These are phyloP conservation scores for Lepas anatifera DNA, from an alignment of 2,888 invertebrate species.

Conservation along the genomic window DNA sequence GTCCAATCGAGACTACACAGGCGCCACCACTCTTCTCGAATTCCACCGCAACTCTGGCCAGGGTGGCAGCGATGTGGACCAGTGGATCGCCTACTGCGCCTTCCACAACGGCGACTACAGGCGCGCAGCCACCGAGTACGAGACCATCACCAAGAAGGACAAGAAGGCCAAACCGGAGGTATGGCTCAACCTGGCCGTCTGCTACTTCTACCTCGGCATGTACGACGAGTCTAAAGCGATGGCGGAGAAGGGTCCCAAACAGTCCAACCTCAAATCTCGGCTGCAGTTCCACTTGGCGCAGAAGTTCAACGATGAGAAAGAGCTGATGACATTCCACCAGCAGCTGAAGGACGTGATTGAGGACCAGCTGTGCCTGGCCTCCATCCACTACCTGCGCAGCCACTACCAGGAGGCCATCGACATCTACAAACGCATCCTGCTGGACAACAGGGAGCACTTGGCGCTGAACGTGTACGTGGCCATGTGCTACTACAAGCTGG, in stretches of 20 bases:
- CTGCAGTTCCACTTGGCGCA: conserved; percentile 86
- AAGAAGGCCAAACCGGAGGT: conserved; percentile 45
- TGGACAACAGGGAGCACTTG: conserved; percentile 80
- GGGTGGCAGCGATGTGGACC: conserved; percentile 44
- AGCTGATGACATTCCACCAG: conserved; percentile 69
- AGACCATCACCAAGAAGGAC: conserved; percentile 36
- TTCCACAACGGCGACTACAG: conserved; percentile 93
- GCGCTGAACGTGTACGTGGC: conserved; percentile 96
- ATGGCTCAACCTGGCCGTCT: conserved; percentile 73
- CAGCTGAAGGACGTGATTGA: conserved; percentile 75
- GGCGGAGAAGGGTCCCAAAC: background rate
- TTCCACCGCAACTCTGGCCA: conserved; percentile 44
- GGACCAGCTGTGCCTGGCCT: conserved; percentile 89
- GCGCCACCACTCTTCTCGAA: conserved; percentile 84
- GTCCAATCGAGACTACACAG: conserved; percentile 79
- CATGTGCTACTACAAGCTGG: conserved; percentile 93
- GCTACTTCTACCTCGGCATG: conserved; percentile 88
- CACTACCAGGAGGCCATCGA: conserved; percentile 99
- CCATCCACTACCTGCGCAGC: conserved; percentile 87
- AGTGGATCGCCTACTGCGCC: conserved; percentile 90
- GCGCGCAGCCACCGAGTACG: conserved; percentile 44
- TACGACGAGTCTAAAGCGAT: conserved; percentile 54
- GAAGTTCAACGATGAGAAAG: conserved; percentile 77
- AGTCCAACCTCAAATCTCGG: conserved; percentile 55
- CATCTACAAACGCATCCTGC: conserved; percentile 83